Conservation (phyloP, 2,113 vertebrate genomes). For the Pomatorhinus ruficollis region DNA sequence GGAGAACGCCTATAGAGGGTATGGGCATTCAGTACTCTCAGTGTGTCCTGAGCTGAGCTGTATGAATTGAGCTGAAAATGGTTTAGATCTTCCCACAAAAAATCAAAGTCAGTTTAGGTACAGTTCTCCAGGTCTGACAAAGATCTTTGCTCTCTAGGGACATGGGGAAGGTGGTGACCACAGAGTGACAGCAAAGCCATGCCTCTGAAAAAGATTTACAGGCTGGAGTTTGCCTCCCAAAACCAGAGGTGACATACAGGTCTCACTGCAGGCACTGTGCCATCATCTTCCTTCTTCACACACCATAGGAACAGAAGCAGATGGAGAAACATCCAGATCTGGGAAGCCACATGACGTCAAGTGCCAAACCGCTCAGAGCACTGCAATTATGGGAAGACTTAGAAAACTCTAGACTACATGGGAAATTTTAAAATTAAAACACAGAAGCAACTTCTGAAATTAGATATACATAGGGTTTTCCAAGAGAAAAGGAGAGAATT, state of each 20-base stretch:
- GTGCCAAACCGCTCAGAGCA: neutral
- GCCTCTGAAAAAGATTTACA: neutral
- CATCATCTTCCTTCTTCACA: neutral
- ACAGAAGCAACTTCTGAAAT: neutral
- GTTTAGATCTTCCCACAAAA: neutral
- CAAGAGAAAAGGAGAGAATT: neutral
- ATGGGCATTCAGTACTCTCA: neutral
- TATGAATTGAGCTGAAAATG: neutral
- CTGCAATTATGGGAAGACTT: neutral
- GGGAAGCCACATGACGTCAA: fast-evolving
- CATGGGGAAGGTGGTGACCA: neutral
- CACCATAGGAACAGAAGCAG: neutral
- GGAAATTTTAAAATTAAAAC: neutral
- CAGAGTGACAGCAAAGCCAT: neutral
- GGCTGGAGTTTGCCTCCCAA: neutral
- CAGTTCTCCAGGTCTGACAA: neutral
- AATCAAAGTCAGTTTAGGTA: neutral
- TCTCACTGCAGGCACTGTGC: neutral
- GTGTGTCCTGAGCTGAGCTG: neutral
- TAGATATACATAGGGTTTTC: neutral
- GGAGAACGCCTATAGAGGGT: fast-evolving
- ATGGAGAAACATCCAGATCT: neutral
- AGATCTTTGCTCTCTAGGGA: neutral
- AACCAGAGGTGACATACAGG: fast-evolving
- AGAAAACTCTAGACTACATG: neutral